phyloP scores from a whole-genome alignment of 2,113 vertebrate species.

The Dipodomys merriami region DNA sequence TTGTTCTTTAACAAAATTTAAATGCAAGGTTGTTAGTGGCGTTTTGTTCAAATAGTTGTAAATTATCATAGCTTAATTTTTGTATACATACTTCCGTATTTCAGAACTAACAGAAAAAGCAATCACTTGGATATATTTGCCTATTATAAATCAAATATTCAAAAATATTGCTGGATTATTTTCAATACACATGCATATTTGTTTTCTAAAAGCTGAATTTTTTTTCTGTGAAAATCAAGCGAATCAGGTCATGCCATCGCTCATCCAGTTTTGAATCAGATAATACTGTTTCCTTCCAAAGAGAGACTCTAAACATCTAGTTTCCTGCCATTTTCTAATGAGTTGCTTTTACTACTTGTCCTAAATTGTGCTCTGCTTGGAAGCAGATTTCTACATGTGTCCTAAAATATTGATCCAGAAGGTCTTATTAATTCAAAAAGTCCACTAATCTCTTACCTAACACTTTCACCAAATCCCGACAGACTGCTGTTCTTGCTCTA shows the following conservation, averaged over 20 bases:
- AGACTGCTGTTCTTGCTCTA: background rate
- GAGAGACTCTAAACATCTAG: background rate
- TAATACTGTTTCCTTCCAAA: background rate
- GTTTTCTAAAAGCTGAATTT: background rate
- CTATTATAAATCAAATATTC: background rate
- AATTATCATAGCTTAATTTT: background rate
- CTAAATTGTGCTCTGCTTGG: background rate
- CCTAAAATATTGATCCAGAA: background rate
- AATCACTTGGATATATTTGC: background rate
- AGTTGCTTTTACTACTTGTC: background rate
- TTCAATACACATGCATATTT: background rate
- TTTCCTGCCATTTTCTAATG: background rate
- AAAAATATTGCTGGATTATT: background rate
- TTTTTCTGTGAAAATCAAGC: background rate
- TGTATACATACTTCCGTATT: background rate
- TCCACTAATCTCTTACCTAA: background rate
- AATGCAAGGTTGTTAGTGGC: background rate
- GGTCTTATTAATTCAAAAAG: background rate
- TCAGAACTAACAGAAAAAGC: background rate
- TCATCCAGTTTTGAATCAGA: background rate
- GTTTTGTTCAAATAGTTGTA: conserved; percentile 2
- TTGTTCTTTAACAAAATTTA: conserved; percentile 1
- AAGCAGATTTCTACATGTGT: background rate
- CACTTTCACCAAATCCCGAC: background rate
- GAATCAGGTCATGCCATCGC: background rate